Conservation (phyloP, 2,113 vertebrate species). For the Macquaria ambigua region DNA sequence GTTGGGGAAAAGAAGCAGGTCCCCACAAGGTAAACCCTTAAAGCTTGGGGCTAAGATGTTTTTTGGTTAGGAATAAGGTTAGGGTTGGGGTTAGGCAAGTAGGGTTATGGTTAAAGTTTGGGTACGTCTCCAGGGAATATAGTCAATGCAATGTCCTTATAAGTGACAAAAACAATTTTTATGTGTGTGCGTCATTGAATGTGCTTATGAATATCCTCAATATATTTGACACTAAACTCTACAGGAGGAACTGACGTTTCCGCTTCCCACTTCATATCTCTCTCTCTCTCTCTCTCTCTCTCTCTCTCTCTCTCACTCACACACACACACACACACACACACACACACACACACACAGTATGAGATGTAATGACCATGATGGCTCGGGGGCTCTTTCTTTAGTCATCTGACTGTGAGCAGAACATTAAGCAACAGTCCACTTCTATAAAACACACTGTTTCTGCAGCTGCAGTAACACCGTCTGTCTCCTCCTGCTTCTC, state of each 20-base stretch:
- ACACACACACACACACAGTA: slow-evolving; percentile 41
- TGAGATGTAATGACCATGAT: slow-evolving; percentile 49
- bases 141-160: not conserved
- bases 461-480: slow-evolving; percentile 67
- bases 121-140: not conserved
- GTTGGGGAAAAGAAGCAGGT: not conserved
- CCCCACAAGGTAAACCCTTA: not conserved
- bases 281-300: not conserved
- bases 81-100: no score
- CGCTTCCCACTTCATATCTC: not conserved
- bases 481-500: slow-evolving; percentile 1
- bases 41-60: no score
- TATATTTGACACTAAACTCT: not conserved
- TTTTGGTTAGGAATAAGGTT: not conserved
- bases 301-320: not conserved
- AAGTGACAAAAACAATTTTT: not conserved
- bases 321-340: slow-evolving; percentile 24
- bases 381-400: slow-evolving; percentile 31
- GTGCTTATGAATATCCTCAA: not conserved
- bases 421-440: slow-evolving; percentile 66
- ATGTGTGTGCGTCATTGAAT: not conserved
- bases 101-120: not conserved
- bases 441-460: slow-evolving; percentile 47
- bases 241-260: not conserved
- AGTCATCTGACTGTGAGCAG: slow-evolving; percentile 63